Base-by-base conservation (phyloP, 2,797 vertebrate genomes). In the Dendrocincla tyrannina region DNA sequence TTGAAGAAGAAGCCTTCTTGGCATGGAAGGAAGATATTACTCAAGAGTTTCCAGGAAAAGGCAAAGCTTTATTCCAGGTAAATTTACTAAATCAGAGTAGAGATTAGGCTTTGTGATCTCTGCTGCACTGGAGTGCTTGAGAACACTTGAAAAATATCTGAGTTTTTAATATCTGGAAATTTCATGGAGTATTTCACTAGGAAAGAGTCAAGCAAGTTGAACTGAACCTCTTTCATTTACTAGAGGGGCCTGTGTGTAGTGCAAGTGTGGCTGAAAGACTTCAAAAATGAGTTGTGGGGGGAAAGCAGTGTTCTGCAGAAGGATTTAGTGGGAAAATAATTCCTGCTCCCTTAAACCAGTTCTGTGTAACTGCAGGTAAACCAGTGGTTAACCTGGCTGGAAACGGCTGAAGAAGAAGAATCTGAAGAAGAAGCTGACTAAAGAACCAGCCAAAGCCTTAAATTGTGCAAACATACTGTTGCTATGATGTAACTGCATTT, bases 11-110 rank as follows among this genome's bases (percentile, higher is more conserved):
- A 98, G 99, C 99, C 97, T 99, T 99, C 96, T 98, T 99, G 91
- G 99, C 99, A 82, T 99, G 99, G 99, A 99, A 99, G 98, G 99
- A 99, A 99, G 99, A 99, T 94, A 99, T 99, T 91, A 99, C 99
- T 93, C 99, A 99, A 98, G 99, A 99, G 97, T 99, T 99, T 98
- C 99, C 99, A 97, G 99, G 99, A 96, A 99, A 99, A 98, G 99
- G 99, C 98, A 99, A 99, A 98, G 99, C 99, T 98, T 98, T 99
- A 98, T 99, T 99, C 98, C 99, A 99, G 99, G 99, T 99, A 98
- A 95, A 56, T 7, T 55, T 39, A 8, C 4, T 77, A 27, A 32
- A 1, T 7, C 3, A n/a, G 25, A 41, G 23, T 10, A 32, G 47
- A 35, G 33, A 25, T 6, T 14, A 11, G 3, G 5, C 3, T 20